Evolutionary conservation across 2,888 invertebrate genomes (phyloP).

Genomic region (Drosophila infuscata): DNA sequence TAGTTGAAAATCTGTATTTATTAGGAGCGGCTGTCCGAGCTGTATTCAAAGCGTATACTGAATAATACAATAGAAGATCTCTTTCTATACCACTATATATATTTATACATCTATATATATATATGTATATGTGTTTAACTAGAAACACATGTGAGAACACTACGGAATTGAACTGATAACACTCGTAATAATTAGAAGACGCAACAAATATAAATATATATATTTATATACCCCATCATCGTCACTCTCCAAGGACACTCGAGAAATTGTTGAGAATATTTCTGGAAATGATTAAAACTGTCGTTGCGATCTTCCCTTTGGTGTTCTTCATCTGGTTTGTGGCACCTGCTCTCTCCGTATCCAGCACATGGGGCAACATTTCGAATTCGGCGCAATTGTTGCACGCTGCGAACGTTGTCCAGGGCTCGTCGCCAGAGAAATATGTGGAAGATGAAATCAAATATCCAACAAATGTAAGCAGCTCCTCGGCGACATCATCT

Average conservation of each 20-base stretch:
- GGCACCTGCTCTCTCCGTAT: constrained; percentile 74
- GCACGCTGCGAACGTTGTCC: constrained; percentile 80
- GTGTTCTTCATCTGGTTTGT: constrained; percentile 48
- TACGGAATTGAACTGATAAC: constrained; percentile 49
- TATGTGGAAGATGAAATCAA: constrained; percentile 81
- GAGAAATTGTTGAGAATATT: constrained; percentile 2
- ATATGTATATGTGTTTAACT: not conserved
- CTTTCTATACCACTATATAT: constrained; percentile 24
- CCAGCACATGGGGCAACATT: constrained; percentile 83
- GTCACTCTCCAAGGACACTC: constrained; percentile 20
- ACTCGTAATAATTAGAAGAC: constrained; percentile 12
- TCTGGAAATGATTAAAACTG: constrained; percentile 30
- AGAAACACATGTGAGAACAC: constrained; percentile 32
- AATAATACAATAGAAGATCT: constrained; percentile 29
- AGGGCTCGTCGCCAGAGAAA: constrained; percentile 78
- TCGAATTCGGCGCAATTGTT: constrained; percentile 81
- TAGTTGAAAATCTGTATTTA: constrained; percentile 75
- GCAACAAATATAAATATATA: constrained; percentile 1
- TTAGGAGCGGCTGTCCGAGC: constrained; percentile 51
- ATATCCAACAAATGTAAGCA: constrained; percentile 82
- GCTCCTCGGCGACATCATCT: not conserved
- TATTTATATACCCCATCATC: not conserved
- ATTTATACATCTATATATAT: constrained; percentile 18
- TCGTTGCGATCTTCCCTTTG: constrained; percentile 38
- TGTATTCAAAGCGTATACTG: constrained; percentile 20